Evolutionary conservation across 2,797 vertebrate genomes (phyloP).

Genomic region (Scolopax rusticola): DNA sequence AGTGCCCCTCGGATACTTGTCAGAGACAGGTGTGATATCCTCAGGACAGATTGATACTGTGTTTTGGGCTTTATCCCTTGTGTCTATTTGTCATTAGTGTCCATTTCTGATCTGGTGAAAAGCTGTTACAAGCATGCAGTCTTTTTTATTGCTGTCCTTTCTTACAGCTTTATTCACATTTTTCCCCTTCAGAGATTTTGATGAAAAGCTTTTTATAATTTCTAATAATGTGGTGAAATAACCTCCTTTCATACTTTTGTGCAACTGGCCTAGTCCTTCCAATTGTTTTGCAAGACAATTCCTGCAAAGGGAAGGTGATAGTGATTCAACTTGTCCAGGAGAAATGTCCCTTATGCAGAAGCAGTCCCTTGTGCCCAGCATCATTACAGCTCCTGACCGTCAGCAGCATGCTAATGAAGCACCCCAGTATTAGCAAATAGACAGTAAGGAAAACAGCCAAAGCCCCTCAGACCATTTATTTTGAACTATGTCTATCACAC

Average conservation of each 20-base stretch:
- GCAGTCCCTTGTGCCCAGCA: neutral
- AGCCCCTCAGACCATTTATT: rapidly evolving
- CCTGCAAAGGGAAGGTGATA: neutral
- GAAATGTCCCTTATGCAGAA: rapidly evolving
- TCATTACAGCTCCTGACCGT: neutral
- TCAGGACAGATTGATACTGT: neutral
- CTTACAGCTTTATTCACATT: neutral
- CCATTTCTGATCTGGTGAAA: neutral
- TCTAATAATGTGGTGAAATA: neutral
- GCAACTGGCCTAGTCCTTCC: neutral
- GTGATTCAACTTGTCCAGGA: neutral
- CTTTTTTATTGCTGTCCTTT: neutral
- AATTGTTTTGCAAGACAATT: neutral
- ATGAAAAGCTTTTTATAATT: neutral
- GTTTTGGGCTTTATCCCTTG: neutral
- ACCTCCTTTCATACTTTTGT: neutral
- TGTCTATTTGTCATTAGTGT: neutral
- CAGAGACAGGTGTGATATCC: neutral
- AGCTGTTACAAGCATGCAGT: neutral
- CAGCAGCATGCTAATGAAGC: rapidly evolving
- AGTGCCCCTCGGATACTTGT: neutral
- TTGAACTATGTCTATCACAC: neutral
- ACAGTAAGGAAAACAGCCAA: neutral
- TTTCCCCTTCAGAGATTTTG: neutral
- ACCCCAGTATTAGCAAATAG: neutral